These are phyloP conservation scores for Hozukius guyotensis DNA, from an alignment of 2,797 vertebrate genomes.

Conservation along the genomic window DNA sequence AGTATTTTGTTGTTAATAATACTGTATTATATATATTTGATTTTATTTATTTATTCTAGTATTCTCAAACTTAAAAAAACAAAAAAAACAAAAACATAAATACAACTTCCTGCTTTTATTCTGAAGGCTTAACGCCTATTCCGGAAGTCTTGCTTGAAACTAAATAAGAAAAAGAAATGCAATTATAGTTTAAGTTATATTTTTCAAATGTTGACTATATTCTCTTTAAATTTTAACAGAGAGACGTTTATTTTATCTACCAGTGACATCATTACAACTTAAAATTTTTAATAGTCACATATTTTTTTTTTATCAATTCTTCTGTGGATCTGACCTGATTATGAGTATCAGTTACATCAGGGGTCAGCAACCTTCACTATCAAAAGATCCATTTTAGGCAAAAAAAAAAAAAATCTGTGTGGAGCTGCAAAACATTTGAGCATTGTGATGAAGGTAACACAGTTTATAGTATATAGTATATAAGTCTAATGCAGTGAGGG, in stretches of 20 bases:
- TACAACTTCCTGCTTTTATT: neutral
- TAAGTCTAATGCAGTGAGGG: too few relatives aligned
- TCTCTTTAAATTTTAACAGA: neutral
- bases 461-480: too few relatives aligned
- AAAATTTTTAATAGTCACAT: neutral
- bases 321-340: neutral
- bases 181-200: neutral
- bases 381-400: too few relatives aligned
- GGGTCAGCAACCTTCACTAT: too few relatives aligned
- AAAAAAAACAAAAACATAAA: neutral
- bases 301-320: neutral
- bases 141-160: neutral
- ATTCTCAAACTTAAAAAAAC: too few relatives aligned
- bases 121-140: neutral
- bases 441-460: too few relatives aligned
- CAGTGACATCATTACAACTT: neutral
- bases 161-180: neutral
- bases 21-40: too few relatives aligned
- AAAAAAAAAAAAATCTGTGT: too few relatives aligned
- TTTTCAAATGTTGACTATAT: neutral
- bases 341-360: neutral
- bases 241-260: neutral
- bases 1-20: too few relatives aligned
- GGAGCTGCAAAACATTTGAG: too few relatives aligned
- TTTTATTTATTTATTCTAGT: too few relatives aligned